These are phyloP conservation scores for Eulemur coronatus DNA, from an alignment of 2,797 vertebrate species.

Conservation along the genomic window DNA sequence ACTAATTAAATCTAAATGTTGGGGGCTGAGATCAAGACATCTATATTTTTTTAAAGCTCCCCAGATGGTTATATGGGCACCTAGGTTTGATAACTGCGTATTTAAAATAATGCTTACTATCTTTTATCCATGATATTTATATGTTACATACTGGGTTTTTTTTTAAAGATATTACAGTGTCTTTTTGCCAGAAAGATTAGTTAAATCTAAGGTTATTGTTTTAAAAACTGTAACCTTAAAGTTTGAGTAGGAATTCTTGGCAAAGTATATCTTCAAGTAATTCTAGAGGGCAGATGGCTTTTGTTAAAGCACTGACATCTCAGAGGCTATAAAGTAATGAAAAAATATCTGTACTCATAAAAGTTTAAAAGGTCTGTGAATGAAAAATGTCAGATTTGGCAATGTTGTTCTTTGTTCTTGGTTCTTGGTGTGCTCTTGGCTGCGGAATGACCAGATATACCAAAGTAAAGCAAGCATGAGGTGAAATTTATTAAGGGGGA, in stretches of 20 bases:
- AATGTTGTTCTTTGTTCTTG: no score
- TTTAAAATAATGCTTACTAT: background rate
- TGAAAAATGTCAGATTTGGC: background rate
- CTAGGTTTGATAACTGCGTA: background rate
- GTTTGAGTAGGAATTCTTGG: background rate
- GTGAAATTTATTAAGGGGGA: no score
- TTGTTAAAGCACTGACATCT: background rate
- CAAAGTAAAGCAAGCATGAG: no score
- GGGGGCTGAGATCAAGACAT: background rate
- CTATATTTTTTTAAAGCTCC: background rate
- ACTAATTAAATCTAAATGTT: background rate
- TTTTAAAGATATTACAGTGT: background rate
- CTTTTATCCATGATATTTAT: background rate
- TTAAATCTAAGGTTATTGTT: background rate
- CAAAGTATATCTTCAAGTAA: background rate
- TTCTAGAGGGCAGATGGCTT: background rate
- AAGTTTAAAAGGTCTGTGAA: background rate
- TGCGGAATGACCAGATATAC: no score
- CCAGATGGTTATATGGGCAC: background rate
- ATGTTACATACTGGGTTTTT: background rate
- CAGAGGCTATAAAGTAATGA: background rate
- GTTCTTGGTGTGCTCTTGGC: no score
- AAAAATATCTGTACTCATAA: background rate
- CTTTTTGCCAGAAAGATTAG: background rate
- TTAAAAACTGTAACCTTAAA: background rate